These are phyloP conservation scores for Notolepis coatsorum DNA, from an alignment of 2,797 vertebrate species.

Conservation along the genomic window DNA sequence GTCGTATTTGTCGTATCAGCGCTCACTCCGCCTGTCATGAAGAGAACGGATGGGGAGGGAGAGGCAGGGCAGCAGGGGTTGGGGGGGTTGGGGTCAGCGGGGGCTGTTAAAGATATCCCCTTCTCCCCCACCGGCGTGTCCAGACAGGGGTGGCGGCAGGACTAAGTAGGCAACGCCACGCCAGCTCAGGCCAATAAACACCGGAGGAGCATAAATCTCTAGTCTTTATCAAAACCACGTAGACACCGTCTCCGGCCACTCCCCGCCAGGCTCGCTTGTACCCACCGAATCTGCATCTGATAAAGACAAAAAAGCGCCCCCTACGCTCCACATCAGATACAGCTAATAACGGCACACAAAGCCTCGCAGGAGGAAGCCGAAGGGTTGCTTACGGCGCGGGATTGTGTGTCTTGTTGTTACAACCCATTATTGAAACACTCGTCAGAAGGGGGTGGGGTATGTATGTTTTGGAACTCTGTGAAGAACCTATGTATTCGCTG, in stretches of 20 bases:
- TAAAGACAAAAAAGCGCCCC: constrained; percentile 67
- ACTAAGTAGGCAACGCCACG: constrained; percentile 85
- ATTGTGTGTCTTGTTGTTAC: constrained; percentile 38
- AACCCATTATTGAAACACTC: constrained; percentile 47
- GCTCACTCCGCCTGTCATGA: constrained; percentile 24
- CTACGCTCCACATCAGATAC: constrained; percentile 51
- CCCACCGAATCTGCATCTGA: constrained; percentile 82
- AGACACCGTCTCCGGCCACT: constrained; percentile 83
- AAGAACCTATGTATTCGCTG: no score
- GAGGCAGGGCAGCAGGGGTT: constrained; percentile 42
- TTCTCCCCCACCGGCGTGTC: constrained; percentile 66
- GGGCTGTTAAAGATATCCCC: constrained; percentile 78
- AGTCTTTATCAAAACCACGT: constrained; percentile 85
- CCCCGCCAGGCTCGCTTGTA: constrained; percentile 74
- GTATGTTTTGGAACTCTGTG: no score
- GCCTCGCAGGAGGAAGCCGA: constrained; percentile 7
- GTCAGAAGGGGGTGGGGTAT: no score
- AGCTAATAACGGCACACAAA: constrained; percentile 55
- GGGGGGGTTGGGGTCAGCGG: no score
- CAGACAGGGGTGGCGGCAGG: constrained; percentile 83
- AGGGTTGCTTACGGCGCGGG: constrained; percentile 27
- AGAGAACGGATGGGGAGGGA: constrained; percentile 14
- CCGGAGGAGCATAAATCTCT: constrained; percentile 89
- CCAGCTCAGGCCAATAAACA: constrained; percentile 84
- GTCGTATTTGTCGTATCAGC: no score